Percentiles rank a stretch among this genome's conserved stretches.
Conservation (phyloP, 2,113 vertebrate species). For the Panthera leo region DNA sequence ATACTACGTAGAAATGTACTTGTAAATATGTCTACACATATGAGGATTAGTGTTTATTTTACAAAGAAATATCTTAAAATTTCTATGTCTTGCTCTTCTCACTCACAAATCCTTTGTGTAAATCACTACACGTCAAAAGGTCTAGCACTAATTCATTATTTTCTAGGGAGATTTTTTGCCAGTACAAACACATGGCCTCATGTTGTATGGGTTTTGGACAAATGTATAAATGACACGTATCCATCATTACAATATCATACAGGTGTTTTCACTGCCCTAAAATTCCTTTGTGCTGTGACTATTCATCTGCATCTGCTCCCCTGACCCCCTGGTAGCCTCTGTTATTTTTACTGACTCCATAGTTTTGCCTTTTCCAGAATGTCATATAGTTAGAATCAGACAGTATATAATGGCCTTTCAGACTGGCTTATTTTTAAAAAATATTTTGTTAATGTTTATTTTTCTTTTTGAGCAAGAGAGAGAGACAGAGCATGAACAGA, state of each 20-base stretch:
- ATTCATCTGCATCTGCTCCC: not conserved
- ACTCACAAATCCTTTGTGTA: not conserved
- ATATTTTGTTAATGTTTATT: too few relatives aligned
- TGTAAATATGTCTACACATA: not conserved
- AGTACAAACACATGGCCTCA: not conserved
- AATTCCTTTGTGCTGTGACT: not conserved
- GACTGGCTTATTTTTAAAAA: not conserved
- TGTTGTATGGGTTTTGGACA: not conserved
- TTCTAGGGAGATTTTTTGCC: constrained; percentile 14
- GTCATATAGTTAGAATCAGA: not conserved
- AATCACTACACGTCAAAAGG: not conserved
- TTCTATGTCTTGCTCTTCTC: not conserved
- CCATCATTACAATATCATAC: not conserved
- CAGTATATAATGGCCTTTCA: not conserved
- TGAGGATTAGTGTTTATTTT: not conserved
- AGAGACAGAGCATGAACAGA: too few relatives aligned
- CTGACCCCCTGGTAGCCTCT: not conserved
- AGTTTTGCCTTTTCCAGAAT: not conserved
- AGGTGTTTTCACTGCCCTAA: not conserved
- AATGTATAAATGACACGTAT: not conserved
- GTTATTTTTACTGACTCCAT: not conserved
- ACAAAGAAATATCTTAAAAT: not conserved
- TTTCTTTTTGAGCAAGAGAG: too few relatives aligned
- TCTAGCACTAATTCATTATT: not conserved
- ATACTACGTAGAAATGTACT: not conserved